Base-by-base conservation (phyloP, 2,113 vertebrate species). In the Dunckerocampus dactyliophorus region DNA sequence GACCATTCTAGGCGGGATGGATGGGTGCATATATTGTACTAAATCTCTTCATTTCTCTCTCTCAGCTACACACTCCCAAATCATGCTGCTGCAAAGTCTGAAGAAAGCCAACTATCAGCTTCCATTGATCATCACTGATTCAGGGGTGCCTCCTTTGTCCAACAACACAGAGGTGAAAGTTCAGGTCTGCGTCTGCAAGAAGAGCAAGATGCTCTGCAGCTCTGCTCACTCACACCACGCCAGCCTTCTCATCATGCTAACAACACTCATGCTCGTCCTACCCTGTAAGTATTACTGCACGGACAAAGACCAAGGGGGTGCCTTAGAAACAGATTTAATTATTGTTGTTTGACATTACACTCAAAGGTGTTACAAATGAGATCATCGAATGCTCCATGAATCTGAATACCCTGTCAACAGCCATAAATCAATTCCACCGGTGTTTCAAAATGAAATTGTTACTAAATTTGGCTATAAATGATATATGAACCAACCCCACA, bases 161-260 rank as follows among this genome's bases (percentile, higher is more conserved):
- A 98, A 94, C 88, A 90, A 75, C 90, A 95, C 94, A 22, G 97
- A 99, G 83, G 88, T 99, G 82, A 95, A 93, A 81, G 90, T 99
- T 69, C 95, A 97, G 70, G 95, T 99, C 84, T 99, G 97, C 63
- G 94, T 94, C 90, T 99, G 97, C 79, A 97, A 92, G 90, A 99
- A 97, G 86, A 92, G 90, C 91, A 95, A 87, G 93, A 94, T 95
- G 91, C 93, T 94, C 90, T 99, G 97, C 93, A 99, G 92, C 53
- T 83, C 89, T 0, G 91, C 87, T 0, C 84, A 82, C 68, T 80
- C 89, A 59, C 89, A 89, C 74, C 89, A 68, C 17, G 57, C 85
- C 90, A 88, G 92, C 83, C 58, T 90, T 39, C 67, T 82, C 31
- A 71, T 90, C 11, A 79, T 92, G 81, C 84, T 95, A 19, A 67